Base-by-base conservation (phyloP, 2,113 vertebrate genomes). In the Hiodon tergisus region DNA sequence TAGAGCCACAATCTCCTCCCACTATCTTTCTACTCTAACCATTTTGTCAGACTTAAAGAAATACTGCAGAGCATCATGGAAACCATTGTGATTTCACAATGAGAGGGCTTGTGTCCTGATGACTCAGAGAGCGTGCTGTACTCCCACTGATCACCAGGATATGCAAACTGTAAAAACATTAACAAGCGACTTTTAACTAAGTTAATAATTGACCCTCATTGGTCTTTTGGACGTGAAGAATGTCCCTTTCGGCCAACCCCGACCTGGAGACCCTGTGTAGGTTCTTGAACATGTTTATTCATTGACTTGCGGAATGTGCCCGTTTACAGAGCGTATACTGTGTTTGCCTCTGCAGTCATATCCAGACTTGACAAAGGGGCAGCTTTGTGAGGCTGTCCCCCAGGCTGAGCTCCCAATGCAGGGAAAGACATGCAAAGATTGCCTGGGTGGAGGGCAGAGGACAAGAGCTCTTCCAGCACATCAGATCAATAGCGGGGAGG, bases 261-360 rank as follows among this genome's bases (percentile, higher is more conserved):
- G 54, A 16, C 59, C 5, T 67, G 73, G 73, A 57, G 62, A 63
- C 17, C 8, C 3, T 57, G 8, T 51, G 73, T 50, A 54, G 63
- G 73, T 57, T 63, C 47, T n/a, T 48, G 31, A n/a, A 17, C 73
- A 60, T 68, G 65, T 31, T 66, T 58, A 71, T 71, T 71, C 69
- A 55, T 46, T 3, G 46, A 46, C 17, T 67, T 10, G 62, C 9
- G 13, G 11, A 74, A 16, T 57, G 53, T 66, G 51, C 16, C 47
- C n/a, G 31, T 75, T 55, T 55, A 74, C 73, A 74, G 73, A 67
- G 63, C 31, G 2, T 66, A 1, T 14, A 58, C 62, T 58, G 73
- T 74, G 17, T 66, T 67, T 66, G 16, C 54, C 54, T 46, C 3
- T 51, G 31, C 47, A 50, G 63, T 51, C n/a, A 46, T 11, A 6